These are phyloP conservation scores for Ophthalmolycus amberensis DNA, from an alignment of 2,113 vertebrate species.

Conservation along the genomic window DNA sequence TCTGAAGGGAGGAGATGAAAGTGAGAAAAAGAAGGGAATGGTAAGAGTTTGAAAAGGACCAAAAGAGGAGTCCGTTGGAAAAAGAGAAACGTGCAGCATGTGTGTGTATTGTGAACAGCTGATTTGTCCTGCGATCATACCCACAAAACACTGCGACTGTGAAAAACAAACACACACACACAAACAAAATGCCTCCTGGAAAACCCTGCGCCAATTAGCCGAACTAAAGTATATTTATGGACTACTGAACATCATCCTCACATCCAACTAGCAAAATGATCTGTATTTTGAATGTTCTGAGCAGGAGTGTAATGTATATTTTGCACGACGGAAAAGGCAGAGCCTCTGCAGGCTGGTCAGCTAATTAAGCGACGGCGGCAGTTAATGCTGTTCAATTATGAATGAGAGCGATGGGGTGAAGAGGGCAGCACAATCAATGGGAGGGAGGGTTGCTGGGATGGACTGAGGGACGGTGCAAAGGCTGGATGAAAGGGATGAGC, in stretches of 20 bases:
- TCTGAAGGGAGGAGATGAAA: not conserved
- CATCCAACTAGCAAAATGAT: conserved; percentile 7
- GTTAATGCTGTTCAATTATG: conserved; percentile 81
- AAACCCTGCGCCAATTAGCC: not conserved
- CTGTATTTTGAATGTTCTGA: conserved; percentile 27
- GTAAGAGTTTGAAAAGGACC: not conserved
- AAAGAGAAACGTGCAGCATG: not conserved
- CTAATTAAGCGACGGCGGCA: conserved; percentile 74
- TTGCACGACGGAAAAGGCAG: conserved; percentile 44
- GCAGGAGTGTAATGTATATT: conserved; percentile 42
- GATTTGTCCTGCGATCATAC: not conserved
- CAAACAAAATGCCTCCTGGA: not conserved
- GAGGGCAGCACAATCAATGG: conserved; percentile 69
- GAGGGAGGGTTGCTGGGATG: conserved; percentile 25
- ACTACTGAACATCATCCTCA: not conserved
- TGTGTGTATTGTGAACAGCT: not conserved
- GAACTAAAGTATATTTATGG: conserved; percentile 6
- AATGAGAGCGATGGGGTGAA: conserved; percentile 71
- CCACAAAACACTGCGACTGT: not conserved
- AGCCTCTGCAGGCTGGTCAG: conserved; percentile 63
- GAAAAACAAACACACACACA: not conserved
- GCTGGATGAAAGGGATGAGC: conserved; percentile 23
- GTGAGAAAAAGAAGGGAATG: not conserved
- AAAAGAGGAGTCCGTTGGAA: not conserved
- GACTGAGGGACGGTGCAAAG: conserved; percentile 27